phyloP scores from a whole-genome alignment of 2,797 vertebrate species.

The Sebastes vulpes region DNA sequence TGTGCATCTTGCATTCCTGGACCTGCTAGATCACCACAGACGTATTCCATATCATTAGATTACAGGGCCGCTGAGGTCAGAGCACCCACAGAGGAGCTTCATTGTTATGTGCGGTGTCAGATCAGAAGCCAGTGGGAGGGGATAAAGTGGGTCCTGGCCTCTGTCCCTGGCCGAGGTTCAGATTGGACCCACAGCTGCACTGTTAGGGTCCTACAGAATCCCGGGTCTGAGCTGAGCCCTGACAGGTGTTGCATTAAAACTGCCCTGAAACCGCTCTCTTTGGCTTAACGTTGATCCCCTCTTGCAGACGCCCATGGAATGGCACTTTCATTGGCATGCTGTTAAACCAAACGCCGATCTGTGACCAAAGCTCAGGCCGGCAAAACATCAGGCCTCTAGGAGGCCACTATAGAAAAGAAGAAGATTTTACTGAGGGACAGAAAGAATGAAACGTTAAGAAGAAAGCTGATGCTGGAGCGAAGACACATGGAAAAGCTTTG shows the following conservation, averaged over 20 bases:
- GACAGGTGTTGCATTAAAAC: conserved; percentile 84
- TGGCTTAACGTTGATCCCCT: conserved; percentile 78
- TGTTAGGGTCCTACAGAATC: conserved; percentile 57
- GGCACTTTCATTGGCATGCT: conserved; percentile 59
- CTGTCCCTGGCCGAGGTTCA: conserved; percentile 60
- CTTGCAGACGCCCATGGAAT: conserved; percentile 65
- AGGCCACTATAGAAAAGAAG: conserved; percentile 12
- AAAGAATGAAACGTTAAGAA: neutral
- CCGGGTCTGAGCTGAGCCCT: conserved; percentile 67
- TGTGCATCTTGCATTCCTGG: conserved; percentile 71
- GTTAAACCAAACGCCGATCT: conserved; percentile 62
- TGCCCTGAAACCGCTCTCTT: conserved; percentile 58
- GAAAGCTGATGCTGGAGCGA: neutral
- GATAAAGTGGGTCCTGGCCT: conserved; percentile 31
- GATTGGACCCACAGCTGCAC: conserved; percentile 78
- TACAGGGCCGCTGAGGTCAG: conserved; percentile 70
- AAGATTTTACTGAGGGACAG: neutral
- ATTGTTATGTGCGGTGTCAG: conserved; percentile 70
- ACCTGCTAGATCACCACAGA: conserved; percentile 62
- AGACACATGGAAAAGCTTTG: neutral
- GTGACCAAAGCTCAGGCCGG: conserved; percentile 58
- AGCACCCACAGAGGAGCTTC: conserved; percentile 60
- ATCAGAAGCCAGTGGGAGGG: conserved; percentile 68
- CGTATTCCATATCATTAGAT: conserved; percentile 80
- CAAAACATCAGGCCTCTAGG: conserved; percentile 35